These are phyloP conservation scores for Fregetta grallaria DNA, from an alignment of 2,113 vertebrate species.

Conservation along the genomic window DNA sequence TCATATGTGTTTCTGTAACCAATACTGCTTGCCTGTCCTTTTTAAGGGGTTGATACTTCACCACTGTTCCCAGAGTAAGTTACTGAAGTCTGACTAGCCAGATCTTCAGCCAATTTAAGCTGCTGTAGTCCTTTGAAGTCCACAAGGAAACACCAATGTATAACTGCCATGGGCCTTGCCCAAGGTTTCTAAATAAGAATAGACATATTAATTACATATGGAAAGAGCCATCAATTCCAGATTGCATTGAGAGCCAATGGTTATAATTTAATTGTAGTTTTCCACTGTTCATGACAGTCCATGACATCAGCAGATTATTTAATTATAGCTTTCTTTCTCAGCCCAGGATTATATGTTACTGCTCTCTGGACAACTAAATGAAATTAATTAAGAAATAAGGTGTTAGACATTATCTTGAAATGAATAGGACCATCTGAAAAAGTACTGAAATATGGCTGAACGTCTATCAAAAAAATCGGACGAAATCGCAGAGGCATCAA, in stretches of 20 bases:
- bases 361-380: neutral
- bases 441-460: neutral
- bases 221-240: conserved; percentile 24
- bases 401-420: neutral
- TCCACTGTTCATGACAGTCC: conserved; percentile 15
- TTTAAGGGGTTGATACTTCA: neutral
- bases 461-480: neutral
- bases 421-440: neutral
- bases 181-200: neutral
- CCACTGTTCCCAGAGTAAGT: neutral
- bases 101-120: neutral
- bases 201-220: neutral
- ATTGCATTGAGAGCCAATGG: neutral
- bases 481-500: neutral
- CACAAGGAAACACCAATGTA: neutral
- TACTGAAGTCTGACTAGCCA: neutral
- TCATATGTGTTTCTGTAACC: neutral
- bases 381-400: conserved; percentile 52
- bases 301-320: conserved; percentile 12
- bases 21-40: neutral
- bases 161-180: neutral
- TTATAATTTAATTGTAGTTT: conserved; percentile 29
- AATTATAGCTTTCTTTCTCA: conserved; percentile 32
- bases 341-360: neutral
- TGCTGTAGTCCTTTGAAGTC: neutral